These are phyloP conservation scores for Menidia beryllina DNA, from an alignment of 2,113 vertebrate species.

Conservation along the genomic window DNA sequence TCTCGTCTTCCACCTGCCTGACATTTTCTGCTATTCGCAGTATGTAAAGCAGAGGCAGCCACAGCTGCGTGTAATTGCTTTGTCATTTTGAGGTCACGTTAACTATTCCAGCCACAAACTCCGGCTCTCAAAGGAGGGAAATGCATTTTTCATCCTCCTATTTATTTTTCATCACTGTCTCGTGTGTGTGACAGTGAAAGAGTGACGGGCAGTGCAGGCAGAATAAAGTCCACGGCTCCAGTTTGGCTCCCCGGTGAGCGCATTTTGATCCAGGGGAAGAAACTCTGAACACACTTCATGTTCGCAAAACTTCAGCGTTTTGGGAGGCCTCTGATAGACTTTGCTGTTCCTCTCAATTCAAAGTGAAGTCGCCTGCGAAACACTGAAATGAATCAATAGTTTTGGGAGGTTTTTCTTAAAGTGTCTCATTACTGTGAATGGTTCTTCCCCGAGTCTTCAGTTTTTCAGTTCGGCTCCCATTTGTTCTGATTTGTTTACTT, in stretches of 20 bases:
- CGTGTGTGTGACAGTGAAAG: constrained; percentile 15
- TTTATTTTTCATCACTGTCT: constrained; percentile 45
- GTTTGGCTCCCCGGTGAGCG: too few relatives aligned
- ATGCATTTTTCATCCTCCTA: constrained; percentile 56
- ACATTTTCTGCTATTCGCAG: neutral
- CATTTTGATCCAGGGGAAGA: too few relatives aligned
- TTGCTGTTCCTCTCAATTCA: too few relatives aligned
- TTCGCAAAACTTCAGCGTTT: too few relatives aligned
- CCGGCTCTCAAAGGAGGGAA: constrained; percentile 36
- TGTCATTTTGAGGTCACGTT: constrained; percentile 52
- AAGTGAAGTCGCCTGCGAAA: neutral
- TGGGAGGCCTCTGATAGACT: too few relatives aligned
- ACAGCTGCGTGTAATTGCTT: constrained; percentile 14
- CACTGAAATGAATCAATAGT: too few relatives aligned
- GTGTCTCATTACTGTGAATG: too few relatives aligned
- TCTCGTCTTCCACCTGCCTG: neutral
- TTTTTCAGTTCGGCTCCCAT: neutral
- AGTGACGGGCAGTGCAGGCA: constrained; percentile 9
- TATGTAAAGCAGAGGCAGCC: constrained; percentile 24
- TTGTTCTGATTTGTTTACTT: neutral
- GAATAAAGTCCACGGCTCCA: constrained; percentile 4
- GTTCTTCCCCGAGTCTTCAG: too few relatives aligned
- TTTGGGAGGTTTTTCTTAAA: too few relatives aligned
- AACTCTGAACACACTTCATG: too few relatives aligned
- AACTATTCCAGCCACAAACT: constrained; percentile 30